phyloP scores from a whole-genome alignment of 2,888 invertebrate species.

The Metellina segmentata region DNA sequence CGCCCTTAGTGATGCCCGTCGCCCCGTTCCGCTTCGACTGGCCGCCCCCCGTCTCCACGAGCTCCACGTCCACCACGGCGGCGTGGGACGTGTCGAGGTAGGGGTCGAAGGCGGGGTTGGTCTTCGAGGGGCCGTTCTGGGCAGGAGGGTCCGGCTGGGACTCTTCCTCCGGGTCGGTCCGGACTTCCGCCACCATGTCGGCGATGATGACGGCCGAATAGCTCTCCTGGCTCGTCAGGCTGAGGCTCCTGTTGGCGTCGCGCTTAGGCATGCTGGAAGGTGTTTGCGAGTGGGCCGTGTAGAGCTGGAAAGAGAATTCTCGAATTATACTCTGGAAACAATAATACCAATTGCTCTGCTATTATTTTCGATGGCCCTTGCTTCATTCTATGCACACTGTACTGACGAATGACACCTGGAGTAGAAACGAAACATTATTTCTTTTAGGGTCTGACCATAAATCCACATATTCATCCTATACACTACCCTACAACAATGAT shows the following conservation, averaged over 20 bases:
- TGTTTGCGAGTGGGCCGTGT: not conserved
- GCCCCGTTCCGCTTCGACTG: slow-evolving; percentile 13
- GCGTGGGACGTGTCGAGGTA: slow-evolving; percentile 3
- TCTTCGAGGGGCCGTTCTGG: not conserved
- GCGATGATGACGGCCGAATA: slow-evolving; percentile 66
- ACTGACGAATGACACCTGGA: too few species aligned
- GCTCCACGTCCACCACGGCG: slow-evolving; percentile 22
- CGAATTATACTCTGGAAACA: too few species aligned
- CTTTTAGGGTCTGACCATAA: too few species aligned
- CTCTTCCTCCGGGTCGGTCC: not conserved
- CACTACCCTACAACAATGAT: too few species aligned
- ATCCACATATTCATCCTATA: too few species aligned
- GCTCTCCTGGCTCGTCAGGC: slow-evolving; percentile 66
- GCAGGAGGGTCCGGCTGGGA: not conserved
- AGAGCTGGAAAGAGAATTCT: too few species aligned
- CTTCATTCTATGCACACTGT: too few species aligned
- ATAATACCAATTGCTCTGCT: too few species aligned
- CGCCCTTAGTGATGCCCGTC: slow-evolving; percentile 56
- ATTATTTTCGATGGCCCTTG: too few species aligned
- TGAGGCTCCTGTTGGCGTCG: slow-evolving; percentile 24
- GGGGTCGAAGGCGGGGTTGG: slow-evolving; percentile 42
- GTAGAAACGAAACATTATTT: too few species aligned
- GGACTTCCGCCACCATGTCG: slow-evolving; percentile 55
- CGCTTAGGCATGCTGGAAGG: slow-evolving; percentile 32
- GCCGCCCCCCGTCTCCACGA: slow-evolving; percentile 6